Evolutionary conservation across 2,888 invertebrate species (phyloP), one percentile per base, ranked within the genome.

Genomic region (Sialis lutaria): DNA sequence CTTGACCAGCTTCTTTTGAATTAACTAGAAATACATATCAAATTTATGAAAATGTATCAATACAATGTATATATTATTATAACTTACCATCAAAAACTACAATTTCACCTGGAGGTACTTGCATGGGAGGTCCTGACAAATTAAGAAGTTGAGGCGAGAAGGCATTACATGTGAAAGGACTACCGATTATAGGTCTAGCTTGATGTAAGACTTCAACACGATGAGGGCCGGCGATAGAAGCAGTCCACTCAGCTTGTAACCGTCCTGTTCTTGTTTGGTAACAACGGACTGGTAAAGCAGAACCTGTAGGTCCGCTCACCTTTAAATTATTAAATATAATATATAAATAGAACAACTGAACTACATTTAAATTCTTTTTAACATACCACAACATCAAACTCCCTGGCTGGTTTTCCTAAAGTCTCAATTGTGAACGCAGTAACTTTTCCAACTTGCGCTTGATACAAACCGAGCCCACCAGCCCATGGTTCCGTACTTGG

Each of bases 221-320:
- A 50, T 63, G 63, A 22, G 78, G 74, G 42, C 82, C 82, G 30
- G 84, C 76, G 58, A 82, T 82, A 49, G 81, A 79, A 33, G 88
- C 81, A 10, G 83, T 84, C 65, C 87, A 98, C 65, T 98, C 97
- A 0, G 96, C 96, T 61, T 92, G 82, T 48, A 95, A 71, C 58
- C 92, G 83, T 2, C 96, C 96, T 50, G 95, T 92, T 59, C 95
- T 89, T 50, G 96, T 96, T 61, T 92, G 92, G 64, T 93, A 93
- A 60, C 97, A 95, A 49, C 92, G 66, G 1, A 67, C 67, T 4
- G 67, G 67, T 33, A 66, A 57, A 4, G 67, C 67, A 6, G 64
- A 62, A 22, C 65, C 65, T 1, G 60, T 62, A 3, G 65, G 65
- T 33, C 66, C 63, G 53, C 65, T 66, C 12, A 44, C 47, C 43